Evolutionary conservation across 2,888 invertebrate species (phyloP).

Genomic region (Dicyrtomina minuta): DNA sequence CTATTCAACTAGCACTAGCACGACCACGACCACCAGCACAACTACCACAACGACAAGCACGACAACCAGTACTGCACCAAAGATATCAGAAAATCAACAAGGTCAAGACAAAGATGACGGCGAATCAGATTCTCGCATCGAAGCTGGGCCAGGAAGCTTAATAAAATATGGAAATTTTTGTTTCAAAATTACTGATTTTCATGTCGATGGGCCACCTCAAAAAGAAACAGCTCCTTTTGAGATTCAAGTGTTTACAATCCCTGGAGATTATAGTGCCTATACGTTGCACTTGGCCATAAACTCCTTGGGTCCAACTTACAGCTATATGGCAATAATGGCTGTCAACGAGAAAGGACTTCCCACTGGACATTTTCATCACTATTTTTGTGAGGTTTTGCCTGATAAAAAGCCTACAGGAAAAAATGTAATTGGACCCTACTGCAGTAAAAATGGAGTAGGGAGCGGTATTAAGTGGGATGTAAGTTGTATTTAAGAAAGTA

Average conservation of each 20-base stretch:
- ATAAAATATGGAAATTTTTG: slow-evolving; percentile 7
- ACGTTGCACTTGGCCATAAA: background rate
- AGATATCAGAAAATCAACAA: too few relatives aligned
- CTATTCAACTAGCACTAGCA: too few relatives aligned
- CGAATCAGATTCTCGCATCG: background rate
- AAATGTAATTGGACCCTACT: background rate
- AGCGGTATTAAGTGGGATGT: background rate
- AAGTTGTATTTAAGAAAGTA: background rate
- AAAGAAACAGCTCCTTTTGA: background rate
- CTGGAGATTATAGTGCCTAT: background rate
- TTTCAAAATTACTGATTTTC: background rate
- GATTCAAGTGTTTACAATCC: background rate
- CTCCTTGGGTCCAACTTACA: background rate
- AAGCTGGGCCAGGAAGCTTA: background rate
- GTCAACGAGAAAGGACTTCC: background rate
- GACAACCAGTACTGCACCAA: too few relatives aligned
- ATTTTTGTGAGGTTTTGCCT: background rate
- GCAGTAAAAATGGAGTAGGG: background rate
- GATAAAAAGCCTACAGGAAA: background rate
- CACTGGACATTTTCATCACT: background rate
- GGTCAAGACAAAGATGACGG: background rate
- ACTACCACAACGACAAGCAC: too few relatives aligned
- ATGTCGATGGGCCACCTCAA: background rate
- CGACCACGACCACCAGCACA: too few relatives aligned
- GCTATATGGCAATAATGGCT: background rate